A percentile compares a stretch with the other conserved stretches of the same genome.
Evolutionary conservation across 1,140 invertebrate species (phyloP).

Genomic region (Drosophila kohkoa): DNA sequence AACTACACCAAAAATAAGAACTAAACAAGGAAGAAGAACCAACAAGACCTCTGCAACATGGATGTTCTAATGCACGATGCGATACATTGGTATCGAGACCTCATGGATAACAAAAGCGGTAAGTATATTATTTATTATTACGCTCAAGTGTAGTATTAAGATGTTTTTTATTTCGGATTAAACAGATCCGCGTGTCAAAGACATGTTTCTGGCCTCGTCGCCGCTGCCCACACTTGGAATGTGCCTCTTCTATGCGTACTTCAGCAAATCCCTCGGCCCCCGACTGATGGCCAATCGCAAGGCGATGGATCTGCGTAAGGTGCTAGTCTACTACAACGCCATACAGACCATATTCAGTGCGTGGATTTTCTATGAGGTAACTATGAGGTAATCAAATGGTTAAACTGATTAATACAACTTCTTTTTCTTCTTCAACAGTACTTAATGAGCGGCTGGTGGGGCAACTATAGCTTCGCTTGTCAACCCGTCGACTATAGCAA

Average conservation of each 20-base stretch:
- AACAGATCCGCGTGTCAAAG: conserved; percentile 94
- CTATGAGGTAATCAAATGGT: background rate
- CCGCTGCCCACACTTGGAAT: conserved; percentile 94
- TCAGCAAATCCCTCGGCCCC: conserved; percentile 93
- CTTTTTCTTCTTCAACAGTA: conserved; percentile 87
- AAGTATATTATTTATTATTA: conserved; percentile 79
- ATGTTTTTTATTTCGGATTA: conserved; percentile 32
- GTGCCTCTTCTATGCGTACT: conserved; percentile 94
- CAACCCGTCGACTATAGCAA: conserved; percentile 97
- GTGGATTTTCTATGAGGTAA: conserved; percentile 97
- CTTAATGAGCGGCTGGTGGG: conserved; percentile 94
- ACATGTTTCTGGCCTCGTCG: conserved; percentile 96
- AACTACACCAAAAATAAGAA: conserved; percentile 1
- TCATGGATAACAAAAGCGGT: conserved; percentile 93
- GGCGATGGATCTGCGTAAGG: conserved; percentile 92
- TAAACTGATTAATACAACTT: conserved; percentile 1
- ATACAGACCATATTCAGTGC: conserved; percentile 94
- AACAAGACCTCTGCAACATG: conserved; percentile 59
- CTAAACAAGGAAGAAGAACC: conserved; percentile 19
- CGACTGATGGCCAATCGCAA: conserved; percentile 95
- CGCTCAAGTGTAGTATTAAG: background rate
- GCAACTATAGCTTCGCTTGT: conserved; percentile 95
- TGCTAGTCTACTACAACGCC: conserved; percentile 95
- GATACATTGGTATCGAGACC: conserved; percentile 90
- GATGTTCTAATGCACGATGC: conserved; percentile 87